Evolutionary conservation across 2,797 vertebrate species (phyloP).

Genomic region (Platalea minor): DNA sequence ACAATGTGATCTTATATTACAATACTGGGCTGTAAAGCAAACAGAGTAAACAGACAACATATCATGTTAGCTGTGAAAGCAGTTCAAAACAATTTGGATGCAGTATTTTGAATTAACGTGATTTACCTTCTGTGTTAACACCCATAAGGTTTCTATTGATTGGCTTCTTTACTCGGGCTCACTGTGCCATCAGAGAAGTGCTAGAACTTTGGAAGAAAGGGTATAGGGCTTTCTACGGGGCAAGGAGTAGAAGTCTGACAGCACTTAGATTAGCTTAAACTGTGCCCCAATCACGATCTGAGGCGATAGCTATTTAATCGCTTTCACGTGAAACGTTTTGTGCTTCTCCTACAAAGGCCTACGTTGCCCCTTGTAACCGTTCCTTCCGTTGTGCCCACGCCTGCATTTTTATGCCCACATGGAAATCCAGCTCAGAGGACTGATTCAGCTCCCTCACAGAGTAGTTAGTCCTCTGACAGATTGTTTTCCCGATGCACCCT

Average conservation of each 20-base stretch:
- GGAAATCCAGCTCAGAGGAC: background rate
- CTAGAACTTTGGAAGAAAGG: background rate
- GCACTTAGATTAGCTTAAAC: background rate
- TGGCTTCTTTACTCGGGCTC: background rate
- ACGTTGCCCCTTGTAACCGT: background rate
- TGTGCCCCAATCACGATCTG: background rate
- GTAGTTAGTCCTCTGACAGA: background rate
- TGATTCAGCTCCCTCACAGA: background rate
- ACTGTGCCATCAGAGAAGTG: background rate
- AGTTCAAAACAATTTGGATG: background rate
- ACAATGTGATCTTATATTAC: background rate
- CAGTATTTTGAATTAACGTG: background rate
- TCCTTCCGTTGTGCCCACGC: background rate
- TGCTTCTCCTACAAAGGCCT: background rate
- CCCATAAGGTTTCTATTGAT: background rate
- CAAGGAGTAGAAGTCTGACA: background rate
- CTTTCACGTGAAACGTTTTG: background rate
- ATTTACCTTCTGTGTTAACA: background rate
- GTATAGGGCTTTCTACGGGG: background rate
- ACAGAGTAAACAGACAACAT: background rate
- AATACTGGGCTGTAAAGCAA: background rate
- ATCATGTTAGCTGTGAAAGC: background rate
- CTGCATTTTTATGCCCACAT: background rate
- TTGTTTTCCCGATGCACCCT: background rate
- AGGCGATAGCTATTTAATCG: background rate